Evolutionary conservation across 1,140 invertebrate species (phyloP).

Genomic region (Danaus plexippus): DNA sequence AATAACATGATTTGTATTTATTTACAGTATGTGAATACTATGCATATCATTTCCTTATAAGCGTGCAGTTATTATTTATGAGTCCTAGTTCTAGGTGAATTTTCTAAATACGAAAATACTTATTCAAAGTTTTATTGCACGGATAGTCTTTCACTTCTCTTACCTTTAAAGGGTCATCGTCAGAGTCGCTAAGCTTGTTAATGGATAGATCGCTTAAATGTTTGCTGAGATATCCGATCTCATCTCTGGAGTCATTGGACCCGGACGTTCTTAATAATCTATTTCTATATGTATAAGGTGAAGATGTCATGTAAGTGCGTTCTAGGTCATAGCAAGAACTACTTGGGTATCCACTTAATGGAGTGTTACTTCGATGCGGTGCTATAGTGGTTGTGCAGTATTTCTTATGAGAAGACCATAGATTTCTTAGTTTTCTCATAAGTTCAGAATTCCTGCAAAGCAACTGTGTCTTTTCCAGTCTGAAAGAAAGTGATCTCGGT

Average conservation of each 20-base stretch:
- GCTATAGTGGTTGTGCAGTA: slow-evolving; percentile 64
- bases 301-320: slow-evolving; percentile 53
- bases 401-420: slow-evolving; percentile 74
- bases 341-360: slow-evolving; percentile 57
- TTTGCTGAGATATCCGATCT: slow-evolving; percentile 38
- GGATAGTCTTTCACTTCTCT: slow-evolving; percentile 14
- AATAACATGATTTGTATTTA: no score
- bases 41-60: no score
- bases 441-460: slow-evolving; percentile 73
- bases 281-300: slow-evolving; percentile 47
- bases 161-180: slow-evolving; percentile 58
- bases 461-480: slow-evolving; percentile 71
- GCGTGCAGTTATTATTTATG: no score
- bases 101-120: no score
- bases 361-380: slow-evolving; percentile 51
- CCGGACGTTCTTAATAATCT: slow-evolving; percentile 44
- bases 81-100: no score
- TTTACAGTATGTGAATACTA: no score
- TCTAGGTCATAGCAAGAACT: slow-evolving; percentile 59
- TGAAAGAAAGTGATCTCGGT: slow-evolving; percentile 52
- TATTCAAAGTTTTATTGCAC: slow-evolving; percentile 1
- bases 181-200: slow-evolving; percentile 55
- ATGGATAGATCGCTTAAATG: slow-evolving; percentile 55
- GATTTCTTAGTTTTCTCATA: slow-evolving; percentile 72
- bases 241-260: slow-evolving; percentile 30